Conservation (phyloP, 2,888 invertebrate species). For the Hipparchia semele region DNA sequence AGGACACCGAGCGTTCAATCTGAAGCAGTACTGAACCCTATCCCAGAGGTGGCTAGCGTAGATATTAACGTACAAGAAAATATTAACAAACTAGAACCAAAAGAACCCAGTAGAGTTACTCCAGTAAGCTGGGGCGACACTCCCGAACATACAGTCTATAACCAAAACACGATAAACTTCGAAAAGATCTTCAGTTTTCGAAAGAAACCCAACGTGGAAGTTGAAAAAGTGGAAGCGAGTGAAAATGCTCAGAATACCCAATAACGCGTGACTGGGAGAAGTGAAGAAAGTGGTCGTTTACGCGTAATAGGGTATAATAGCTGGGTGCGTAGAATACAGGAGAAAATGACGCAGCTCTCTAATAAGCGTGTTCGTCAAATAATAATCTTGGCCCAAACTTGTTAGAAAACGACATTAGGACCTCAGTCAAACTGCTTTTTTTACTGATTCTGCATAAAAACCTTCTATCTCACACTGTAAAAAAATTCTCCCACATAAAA, state of each 20-base stretch:
- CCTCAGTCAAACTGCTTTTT: too few species aligned
- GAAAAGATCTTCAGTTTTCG: conserved; percentile 70
- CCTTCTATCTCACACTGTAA: too few species aligned
- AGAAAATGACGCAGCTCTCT: background rate
- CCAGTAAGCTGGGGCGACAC: conserved; percentile 74
- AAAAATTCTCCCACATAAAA: too few species aligned
- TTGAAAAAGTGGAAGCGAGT: conserved; percentile 42
- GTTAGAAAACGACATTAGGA: too few species aligned
- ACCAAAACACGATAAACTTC: conserved; percentile 74
- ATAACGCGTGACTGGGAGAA: conserved; percentile 41
- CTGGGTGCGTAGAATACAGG: background rate
- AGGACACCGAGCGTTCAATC: conserved; percentile 64
- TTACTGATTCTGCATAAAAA: too few species aligned
- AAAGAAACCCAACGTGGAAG: conserved; percentile 46
- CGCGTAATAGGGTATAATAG: conserved; percentile 15
- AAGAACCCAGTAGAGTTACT: conserved; percentile 52
- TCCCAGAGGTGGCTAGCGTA: conserved; percentile 56
- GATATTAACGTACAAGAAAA: conserved; percentile 47
- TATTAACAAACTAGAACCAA: conserved; percentile 22
- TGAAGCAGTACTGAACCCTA: conserved; percentile 61
- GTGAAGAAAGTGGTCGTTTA: conserved; percentile 40
- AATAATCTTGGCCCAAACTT: too few species aligned
- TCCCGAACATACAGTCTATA: conserved; percentile 71
- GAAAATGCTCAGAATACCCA: conserved; percentile 44
- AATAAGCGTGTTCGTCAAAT: background rate